These are phyloP conservation scores for Mastomys natalensis DNA, from an alignment of 2,113 vertebrate species.

Conservation along the genomic window DNA sequence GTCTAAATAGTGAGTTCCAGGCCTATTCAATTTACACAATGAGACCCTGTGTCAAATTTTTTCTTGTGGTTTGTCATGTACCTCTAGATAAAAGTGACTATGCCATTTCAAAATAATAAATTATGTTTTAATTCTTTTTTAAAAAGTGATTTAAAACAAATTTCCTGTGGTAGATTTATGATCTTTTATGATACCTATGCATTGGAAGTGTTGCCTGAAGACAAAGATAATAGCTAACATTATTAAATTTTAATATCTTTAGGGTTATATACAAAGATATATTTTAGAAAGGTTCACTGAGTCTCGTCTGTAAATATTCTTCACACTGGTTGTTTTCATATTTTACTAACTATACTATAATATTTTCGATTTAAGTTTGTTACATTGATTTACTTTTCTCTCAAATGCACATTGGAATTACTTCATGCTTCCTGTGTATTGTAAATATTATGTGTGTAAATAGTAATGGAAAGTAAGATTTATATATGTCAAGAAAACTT, in stretches of 20 bases:
- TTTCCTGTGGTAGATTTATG: conserved; percentile 40
- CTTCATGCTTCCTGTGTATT: not conserved
- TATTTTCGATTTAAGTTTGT: conserved; percentile 60
- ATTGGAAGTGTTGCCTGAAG: conserved; percentile 41
- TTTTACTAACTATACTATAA: conserved; percentile 60
- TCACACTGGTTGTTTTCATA: conserved; percentile 37
- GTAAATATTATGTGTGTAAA: not conserved
- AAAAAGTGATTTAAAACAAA: not conserved
- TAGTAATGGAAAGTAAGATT: conserved; percentile 35
- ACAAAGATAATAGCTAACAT: conserved; percentile 44
- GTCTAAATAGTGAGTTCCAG: not conserved
- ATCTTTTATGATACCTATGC: conserved; percentile 18
- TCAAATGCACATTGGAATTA: not conserved
- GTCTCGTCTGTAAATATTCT: conserved; percentile 32
- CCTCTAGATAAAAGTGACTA: conserved; percentile 49
- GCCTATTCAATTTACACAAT: not conserved
- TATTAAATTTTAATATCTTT: conserved; percentile 48
- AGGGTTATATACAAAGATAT: conserved; percentile 39
- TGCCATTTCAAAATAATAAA: conserved; percentile 52
- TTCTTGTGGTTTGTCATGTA: not conserved
- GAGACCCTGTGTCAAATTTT: not conserved
- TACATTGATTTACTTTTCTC: conserved; percentile 56
- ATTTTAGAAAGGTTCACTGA: conserved; percentile 35
- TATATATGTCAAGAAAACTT: not conserved
- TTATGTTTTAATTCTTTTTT: conserved; percentile 48